Evolutionary conservation across 2,888 invertebrate species (phyloP), one percentile per base, ranked within the genome.

Genomic region (Lithophane semibrunnea): DNA sequence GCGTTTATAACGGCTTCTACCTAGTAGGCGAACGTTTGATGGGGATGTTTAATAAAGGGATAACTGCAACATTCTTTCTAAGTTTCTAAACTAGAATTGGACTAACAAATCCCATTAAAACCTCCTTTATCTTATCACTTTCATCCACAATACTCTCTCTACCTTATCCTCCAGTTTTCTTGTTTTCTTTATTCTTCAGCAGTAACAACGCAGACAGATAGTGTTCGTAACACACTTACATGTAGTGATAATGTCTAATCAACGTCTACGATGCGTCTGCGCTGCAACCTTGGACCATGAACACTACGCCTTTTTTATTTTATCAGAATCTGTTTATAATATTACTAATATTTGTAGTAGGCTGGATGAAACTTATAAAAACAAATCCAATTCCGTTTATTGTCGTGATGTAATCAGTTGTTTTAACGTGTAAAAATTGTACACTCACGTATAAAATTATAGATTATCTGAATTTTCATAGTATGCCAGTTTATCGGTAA

Each of bases 261-360:
- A 70, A 52, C 68, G 93, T 93, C 93, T 93, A 80, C 90, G 83
- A 83, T 87, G 87, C 86, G 93, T 93, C 93, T 93, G 89, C 63
- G 73, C 47, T 86, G 88, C 90, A 92, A 87, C 93, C 92, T 93
- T 93, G 93, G 91, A 90, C 89, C 58, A 73, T 84, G 75, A 69
- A 77, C 85, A 80, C 72, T 88, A 79, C 88, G 88, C 78, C 69
- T 80, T 80, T 83, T 85, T 81, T 75, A 63, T 83, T 79, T 85
- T 87, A 88, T 86, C 84, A 66, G 21, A 75, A 82, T 81, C 24
- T 65, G 56, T 73, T 69, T 79, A 29, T 73, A 70, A 52, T 68
- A 18, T 86, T 47, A 75, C 52, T 44, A 67, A 82, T 56, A 29
- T 64, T 56, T 65, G 21, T 54, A 7, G 18, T 52, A 18, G 42